Conservation (phyloP, 2,888 invertebrate genomes). For the Coenonympha arcania region DNA sequence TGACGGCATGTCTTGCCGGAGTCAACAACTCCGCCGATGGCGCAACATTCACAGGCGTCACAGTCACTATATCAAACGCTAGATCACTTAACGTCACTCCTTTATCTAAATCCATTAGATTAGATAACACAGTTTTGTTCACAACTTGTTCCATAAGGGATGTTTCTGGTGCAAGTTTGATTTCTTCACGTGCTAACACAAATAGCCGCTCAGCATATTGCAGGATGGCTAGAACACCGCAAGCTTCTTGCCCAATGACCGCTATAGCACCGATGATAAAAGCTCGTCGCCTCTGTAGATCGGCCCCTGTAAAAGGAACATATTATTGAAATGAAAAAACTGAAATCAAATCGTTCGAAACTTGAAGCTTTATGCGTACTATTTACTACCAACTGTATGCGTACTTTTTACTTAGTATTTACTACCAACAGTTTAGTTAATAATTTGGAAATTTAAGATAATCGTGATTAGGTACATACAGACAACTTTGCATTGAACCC, state of each 20-base stretch:
- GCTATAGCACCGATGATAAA: conserved; percentile 41
- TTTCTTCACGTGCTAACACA: conserved; percentile 37
- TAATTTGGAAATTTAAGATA: too few species aligned
- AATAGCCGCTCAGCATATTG: conserved; percentile 60
- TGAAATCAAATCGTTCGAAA: too few species aligned
- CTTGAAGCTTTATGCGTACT: too few species aligned
- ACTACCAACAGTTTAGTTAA: too few species aligned
- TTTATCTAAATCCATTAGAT: too few species aligned
- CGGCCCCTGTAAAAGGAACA: conserved; percentile 37
- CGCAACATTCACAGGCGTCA: neutral
- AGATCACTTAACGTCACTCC: neutral
- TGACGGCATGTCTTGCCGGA: conserved; percentile 43
- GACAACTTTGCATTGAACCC: too few species aligned
- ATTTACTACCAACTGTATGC: too few species aligned
- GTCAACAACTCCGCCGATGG: conserved; percentile 26
- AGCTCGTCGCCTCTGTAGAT: conserved; percentile 42
- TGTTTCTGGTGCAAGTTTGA: neutral
- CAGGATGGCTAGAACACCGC: conserved; percentile 52
- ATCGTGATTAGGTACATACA: too few species aligned
- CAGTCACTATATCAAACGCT: neutral
- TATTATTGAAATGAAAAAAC: too few species aligned
- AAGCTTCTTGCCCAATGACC: conserved; percentile 54
- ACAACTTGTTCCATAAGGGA: neutral
- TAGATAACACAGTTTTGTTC: neutral
- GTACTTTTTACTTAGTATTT: too few species aligned